These are phyloP conservation scores for Pterostichus niger DNA, from an alignment of 2,888 invertebrate genomes.

Conservation along the genomic window DNA sequence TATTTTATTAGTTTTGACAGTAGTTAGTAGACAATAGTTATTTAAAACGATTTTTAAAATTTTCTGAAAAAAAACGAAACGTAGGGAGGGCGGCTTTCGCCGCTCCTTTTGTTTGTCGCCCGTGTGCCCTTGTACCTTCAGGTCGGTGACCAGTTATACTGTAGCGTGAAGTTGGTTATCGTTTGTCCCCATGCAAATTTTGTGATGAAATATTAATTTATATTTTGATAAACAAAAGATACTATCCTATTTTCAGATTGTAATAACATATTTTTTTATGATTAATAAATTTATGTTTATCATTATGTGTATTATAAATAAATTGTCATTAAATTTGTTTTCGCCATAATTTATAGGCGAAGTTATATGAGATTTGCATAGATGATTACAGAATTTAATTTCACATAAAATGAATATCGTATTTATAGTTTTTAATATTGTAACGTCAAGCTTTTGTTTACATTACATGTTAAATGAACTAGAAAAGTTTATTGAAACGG, in stretches of 20 bases:
- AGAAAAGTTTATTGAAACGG: no score
- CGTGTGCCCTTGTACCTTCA: no score
- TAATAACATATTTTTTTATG: neutral
- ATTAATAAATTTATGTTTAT: conserved; percentile 24
- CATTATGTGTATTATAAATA: neutral
- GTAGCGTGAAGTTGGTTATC: conserved; percentile 29
- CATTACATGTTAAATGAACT: no score
- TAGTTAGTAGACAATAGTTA: no score
- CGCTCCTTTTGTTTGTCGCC: no score
- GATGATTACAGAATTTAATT: conserved; percentile 6
- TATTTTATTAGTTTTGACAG: no score
- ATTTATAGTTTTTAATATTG: conserved; percentile 6
- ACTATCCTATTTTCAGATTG: neutral
- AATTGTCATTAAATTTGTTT: neutral
- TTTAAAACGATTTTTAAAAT: no score
- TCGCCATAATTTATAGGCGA: neutral
- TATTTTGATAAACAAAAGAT: conserved; percentile 12
- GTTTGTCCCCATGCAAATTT: neutral
- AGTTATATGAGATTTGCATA: neutral
- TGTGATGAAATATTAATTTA: conserved; percentile 15
- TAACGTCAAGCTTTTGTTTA: neutral
- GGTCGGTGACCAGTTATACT: conserved; percentile 9
- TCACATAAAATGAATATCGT: neutral
- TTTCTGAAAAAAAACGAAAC: no score
- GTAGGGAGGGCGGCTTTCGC: no score